Evolutionary conservation across 2,888 invertebrate genomes (phyloP).

Genomic region (Loripinus fragilis): DNA sequence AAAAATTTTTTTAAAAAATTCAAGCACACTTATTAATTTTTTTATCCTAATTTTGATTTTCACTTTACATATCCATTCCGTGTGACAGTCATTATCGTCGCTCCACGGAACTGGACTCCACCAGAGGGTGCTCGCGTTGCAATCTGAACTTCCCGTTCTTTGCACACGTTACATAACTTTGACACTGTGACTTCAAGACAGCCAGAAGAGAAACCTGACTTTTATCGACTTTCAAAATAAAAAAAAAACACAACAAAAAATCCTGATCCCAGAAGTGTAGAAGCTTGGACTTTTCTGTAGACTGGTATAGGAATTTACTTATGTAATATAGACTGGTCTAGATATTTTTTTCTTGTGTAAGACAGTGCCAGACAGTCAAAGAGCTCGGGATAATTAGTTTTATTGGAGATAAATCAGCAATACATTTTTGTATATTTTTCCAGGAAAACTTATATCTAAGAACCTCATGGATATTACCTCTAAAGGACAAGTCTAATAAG

Average conservation of each 20-base stretch:
- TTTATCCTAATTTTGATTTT: background rate
- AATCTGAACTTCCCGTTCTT: slow-evolving; percentile 11
- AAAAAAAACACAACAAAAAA: background rate
- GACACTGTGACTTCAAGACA: slow-evolving; percentile 6
- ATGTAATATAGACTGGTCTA: slow-evolving; percentile 14
- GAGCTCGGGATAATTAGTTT: too few species aligned
- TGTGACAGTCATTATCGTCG: background rate
- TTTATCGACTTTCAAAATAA: slow-evolving; percentile 12
- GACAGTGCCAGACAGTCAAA: background rate
- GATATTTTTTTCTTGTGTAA: slow-evolving; percentile 2
- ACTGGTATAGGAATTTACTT: slow-evolving; percentile 13
- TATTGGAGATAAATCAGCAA: too few species aligned
- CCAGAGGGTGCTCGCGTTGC: background rate
- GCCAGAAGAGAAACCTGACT: background rate
- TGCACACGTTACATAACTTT: slow-evolving; percentile 18
- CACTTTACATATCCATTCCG: background rate
- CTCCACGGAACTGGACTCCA: background rate
- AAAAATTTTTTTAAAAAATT: too few species aligned
- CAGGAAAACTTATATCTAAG: too few species aligned
- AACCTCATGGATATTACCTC: too few species aligned
- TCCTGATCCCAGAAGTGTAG: background rate
- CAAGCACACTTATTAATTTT: background rate
- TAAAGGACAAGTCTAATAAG: too few species aligned
- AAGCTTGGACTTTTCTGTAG: slow-evolving; percentile 1
- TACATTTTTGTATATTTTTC: too few species aligned